Conservation (phyloP, 2,113 vertebrate species). For the Gorilla gorilla region DNA sequence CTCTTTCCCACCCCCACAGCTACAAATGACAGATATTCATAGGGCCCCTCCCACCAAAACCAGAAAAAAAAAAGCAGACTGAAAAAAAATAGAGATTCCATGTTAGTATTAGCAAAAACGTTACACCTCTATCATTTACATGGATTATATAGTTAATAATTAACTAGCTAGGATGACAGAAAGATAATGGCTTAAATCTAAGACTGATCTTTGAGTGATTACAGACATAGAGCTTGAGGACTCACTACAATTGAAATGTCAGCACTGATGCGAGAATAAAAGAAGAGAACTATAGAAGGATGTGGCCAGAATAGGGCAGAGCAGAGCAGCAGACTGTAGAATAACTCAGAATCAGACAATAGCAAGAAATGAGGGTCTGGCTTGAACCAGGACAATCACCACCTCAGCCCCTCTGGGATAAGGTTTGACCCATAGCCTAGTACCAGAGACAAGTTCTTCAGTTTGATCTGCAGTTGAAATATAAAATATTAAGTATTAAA, state of each 20-base stretch:
- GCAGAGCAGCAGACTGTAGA: neutral
- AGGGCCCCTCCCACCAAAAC: neutral
- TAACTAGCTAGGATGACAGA: neutral
- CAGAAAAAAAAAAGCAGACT: neutral
- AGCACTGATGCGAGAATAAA: neutral
- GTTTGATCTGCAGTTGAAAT: neutral
- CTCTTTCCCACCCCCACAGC: neutral
- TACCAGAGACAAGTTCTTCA: neutral
- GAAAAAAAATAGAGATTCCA: neutral
- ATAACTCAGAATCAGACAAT: neutral
- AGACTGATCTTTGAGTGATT: neutral
- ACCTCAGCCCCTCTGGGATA: neutral
- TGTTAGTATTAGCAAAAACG: neutral
- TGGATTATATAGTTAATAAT: neutral
- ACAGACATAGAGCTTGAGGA: neutral
- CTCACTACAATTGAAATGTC: neutral
- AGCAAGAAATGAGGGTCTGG: neutral
- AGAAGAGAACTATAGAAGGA: neutral
- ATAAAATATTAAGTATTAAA: neutral
- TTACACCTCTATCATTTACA: neutral
- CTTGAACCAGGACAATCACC: neutral
- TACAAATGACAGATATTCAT: neutral
- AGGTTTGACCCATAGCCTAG: neutral
- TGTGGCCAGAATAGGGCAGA: neutral
- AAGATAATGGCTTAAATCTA: neutral